Percentiles rank a stretch among this genome's conserved stretches.
phyloP scores from a whole-genome alignment of 1,140 invertebrate species.

The Hyles euphorbiae region DNA sequence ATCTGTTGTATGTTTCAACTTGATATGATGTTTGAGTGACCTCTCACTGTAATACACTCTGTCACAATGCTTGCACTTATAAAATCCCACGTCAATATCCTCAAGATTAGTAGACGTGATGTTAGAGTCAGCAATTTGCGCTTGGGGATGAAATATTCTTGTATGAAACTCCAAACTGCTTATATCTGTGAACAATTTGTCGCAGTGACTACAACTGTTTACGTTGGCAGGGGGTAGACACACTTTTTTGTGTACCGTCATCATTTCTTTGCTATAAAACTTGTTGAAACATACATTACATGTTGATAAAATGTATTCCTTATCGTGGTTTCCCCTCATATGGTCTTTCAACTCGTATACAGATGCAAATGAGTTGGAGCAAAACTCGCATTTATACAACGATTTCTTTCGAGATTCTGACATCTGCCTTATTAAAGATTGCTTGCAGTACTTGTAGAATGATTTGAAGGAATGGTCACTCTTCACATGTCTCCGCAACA shows the following conservation, averaged over 20 bases:
- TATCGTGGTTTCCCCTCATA: slow-evolving; percentile 39
- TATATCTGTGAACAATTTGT: slow-evolving; percentile 55
- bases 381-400: slow-evolving; percentile 44
- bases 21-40: slow-evolving; percentile 48
- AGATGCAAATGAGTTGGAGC: slow-evolving; percentile 25
- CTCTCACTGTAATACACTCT: slow-evolving; percentile 47
- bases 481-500: slow-evolving; percentile 48
- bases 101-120: slow-evolving; percentile 34
- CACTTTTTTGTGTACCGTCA: slow-evolving; percentile 38
- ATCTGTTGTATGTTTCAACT: slow-evolving; percentile 48
- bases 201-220: slow-evolving; percentile 42
- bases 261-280: slow-evolving; percentile 45
- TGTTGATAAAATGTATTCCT: slow-evolving; percentile 35
- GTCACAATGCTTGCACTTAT: slow-evolving; percentile 42
- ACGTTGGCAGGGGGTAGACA: slow-evolving; percentile 48
- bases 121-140: slow-evolving; percentile 37
- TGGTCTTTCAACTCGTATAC: slow-evolving; percentile 49
- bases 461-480: slow-evolving; percentile 42
- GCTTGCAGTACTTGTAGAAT: slow-evolving; percentile 55
- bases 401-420: slow-evolving; percentile 6
- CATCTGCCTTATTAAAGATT: slow-evolving; percentile 28
- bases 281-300: slow-evolving; percentile 62
- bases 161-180: slow-evolving; percentile 54
- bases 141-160: slow-evolving; percentile 51
- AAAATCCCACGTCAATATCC: slow-evolving; percentile 20